These are phyloP conservation scores for Botia kubotai DNA, from an alignment of 2,797 vertebrate genomes.

Conservation along the genomic window DNA sequence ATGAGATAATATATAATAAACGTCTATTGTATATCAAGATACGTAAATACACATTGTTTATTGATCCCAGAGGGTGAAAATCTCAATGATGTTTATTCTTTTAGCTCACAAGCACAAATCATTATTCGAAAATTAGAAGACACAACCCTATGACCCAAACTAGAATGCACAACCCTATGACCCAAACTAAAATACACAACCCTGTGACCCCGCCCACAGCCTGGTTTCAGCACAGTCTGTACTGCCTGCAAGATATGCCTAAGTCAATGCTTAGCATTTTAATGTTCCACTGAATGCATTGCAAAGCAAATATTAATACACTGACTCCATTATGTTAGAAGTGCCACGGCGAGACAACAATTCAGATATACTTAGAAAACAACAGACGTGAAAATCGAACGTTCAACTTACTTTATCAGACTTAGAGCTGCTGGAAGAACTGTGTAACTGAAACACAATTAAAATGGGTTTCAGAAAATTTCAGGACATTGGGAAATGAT, in stretches of 20 bases:
- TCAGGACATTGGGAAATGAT: slow-evolving; percentile 41
- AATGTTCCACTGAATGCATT: background rate
- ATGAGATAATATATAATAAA: no score
- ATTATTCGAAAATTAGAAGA: no score
- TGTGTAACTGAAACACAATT: slow-evolving; percentile 82
- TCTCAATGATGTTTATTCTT: no score
- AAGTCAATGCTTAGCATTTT: background rate
- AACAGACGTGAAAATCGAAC: slow-evolving; percentile 36
- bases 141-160: no score
- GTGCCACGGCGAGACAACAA: no score
- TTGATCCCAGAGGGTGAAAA: no score
- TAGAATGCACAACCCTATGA: no score
- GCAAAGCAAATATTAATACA: background rate
- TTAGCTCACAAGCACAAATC: no score
- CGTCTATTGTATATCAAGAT: no score
- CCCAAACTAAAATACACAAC: no score
- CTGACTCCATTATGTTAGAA: background rate
- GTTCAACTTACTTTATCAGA: slow-evolving; percentile 78
- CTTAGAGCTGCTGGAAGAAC: slow-evolving; percentile 69
- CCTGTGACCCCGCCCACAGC: no score
- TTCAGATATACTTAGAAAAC: background rate
- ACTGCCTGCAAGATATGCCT: background rate
- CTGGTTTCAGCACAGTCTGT: background rate
- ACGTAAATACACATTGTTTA: no score
- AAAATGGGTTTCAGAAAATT: slow-evolving; percentile 69